Conservation (phyloP, 2,797 vertebrate species). For the Pipistrellus pygmaeus region DNA sequence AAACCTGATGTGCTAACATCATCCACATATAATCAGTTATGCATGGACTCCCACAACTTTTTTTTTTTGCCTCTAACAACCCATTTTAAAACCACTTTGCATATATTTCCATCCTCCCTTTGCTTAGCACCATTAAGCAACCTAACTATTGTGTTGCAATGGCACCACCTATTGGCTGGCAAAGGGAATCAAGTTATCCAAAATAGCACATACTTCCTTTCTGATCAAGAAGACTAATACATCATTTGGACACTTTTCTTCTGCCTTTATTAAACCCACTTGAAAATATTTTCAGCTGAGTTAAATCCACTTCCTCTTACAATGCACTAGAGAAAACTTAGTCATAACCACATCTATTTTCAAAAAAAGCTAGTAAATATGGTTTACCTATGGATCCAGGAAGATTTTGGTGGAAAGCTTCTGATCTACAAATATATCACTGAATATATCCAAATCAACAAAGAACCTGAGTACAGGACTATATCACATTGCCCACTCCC, state of each 20-base stretch:
- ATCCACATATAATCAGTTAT: neutral
- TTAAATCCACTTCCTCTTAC: neutral
- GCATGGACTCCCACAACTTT: neutral
- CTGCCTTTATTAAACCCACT: constrained; percentile 11
- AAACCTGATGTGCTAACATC: neutral
- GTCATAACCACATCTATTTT: neutral
- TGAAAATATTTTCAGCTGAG: constrained; percentile 41
- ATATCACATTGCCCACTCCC: neutral
- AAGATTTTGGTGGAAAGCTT: constrained; percentile 33
- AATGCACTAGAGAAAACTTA: constrained; percentile 9
- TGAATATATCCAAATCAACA: constrained; percentile 29
- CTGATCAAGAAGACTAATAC: neutral
- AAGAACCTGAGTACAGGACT: neutral
- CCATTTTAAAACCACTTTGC: neutral
- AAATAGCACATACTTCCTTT: constrained; percentile 1
- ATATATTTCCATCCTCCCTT: neutral
- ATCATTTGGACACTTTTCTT: constrained; percentile 43
- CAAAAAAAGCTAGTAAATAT: constrained; percentile 3
- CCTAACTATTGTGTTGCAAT: constrained; percentile 13
- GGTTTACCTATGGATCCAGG: neutral
- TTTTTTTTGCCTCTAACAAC: neutral
- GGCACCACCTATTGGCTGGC: neutral
- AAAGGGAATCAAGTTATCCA: neutral
- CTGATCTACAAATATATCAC: constrained; percentile 6
- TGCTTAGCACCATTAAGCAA: neutral